Conservation (phyloP, 1,140 invertebrate species). For the Diorhabda sublineata region DNA sequence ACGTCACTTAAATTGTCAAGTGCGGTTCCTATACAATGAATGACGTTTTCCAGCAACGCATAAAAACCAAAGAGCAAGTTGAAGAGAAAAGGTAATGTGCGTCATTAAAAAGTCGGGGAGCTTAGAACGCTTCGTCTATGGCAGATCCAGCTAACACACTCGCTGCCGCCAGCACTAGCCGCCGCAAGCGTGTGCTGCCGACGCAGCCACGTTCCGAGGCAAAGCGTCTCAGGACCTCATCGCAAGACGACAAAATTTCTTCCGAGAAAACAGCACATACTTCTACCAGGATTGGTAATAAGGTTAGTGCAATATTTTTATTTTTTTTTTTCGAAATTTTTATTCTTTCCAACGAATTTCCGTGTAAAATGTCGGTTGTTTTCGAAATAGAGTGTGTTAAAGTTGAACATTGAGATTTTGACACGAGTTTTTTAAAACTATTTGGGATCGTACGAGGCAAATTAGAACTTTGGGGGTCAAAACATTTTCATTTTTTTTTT, state of each 20-base stretch:
- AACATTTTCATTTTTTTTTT: too few species aligned
- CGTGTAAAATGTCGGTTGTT: too few species aligned
- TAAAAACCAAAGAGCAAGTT: conserved; percentile 22
- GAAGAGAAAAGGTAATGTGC: conserved; percentile 45
- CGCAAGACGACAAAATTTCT: conserved; percentile 27
- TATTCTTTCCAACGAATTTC: too few species aligned
- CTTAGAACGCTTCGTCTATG: conserved; percentile 48
- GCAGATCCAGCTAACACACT: conserved; percentile 47
- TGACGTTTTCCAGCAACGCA: conserved; percentile 9
- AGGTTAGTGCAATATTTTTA: conserved; percentile 9
- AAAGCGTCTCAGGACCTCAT: conserved; percentile 37
- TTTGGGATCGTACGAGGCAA: too few species aligned
- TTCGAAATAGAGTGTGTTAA: too few species aligned
- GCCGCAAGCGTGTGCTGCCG: conserved; percentile 47
- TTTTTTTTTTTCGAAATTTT: neutral
- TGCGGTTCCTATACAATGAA: neutral
- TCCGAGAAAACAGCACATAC: conserved; percentile 4
- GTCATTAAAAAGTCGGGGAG: conserved; percentile 44
- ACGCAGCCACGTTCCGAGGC: conserved; percentile 41
- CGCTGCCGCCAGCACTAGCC: conserved; percentile 46
- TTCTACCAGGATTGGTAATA: conserved; percentile 13
- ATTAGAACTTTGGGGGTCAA: too few species aligned
- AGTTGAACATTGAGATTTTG: too few species aligned
- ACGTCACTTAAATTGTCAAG: neutral
- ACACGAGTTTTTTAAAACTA: too few species aligned